phyloP scores from a whole-genome alignment of 2,888 invertebrate genomes.

The Agrenia bidenticulata region DNA sequence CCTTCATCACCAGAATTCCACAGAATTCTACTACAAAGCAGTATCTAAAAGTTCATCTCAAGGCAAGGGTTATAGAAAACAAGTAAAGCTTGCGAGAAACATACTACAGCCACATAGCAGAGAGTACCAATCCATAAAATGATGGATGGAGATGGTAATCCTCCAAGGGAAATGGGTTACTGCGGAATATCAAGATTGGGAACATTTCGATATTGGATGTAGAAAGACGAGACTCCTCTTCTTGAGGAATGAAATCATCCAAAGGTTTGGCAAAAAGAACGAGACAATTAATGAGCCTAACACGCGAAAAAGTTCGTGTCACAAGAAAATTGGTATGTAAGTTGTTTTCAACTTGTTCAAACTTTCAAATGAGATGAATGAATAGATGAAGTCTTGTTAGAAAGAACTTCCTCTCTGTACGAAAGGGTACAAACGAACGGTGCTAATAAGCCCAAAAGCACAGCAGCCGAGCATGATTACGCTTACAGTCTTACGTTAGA shows the following conservation, averaged over 20 bases:
- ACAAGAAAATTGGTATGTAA: conserved; percentile 5
- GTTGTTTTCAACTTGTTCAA: conserved; percentile 1
- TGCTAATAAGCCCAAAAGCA: no score
- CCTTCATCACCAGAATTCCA: not conserved
- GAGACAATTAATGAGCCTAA: not conserved
- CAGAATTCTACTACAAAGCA: not conserved
- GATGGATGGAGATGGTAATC: conserved; percentile 4
- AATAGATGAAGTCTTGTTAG: no score
- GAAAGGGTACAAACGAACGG: no score
- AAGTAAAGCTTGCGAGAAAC: not conserved
- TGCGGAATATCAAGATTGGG: no score
- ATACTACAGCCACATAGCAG: not conserved
- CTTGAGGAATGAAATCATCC: not conserved
- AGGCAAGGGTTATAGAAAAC: no score
- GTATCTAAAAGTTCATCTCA: no score
- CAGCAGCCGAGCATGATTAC: no score
- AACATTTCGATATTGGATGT: not conserved
- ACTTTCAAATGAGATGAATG: conserved; percentile 9
- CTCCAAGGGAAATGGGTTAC: not conserved
- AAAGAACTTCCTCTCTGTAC: no score
- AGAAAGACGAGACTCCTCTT: not conserved
- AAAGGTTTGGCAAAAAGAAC: conserved; percentile 5
- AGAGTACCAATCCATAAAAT: not conserved
- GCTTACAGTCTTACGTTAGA: no score
- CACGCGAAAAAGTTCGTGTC: conserved; percentile 11